Conservation (phyloP, 2,113 vertebrate species). For the Litocranius walleri region DNA sequence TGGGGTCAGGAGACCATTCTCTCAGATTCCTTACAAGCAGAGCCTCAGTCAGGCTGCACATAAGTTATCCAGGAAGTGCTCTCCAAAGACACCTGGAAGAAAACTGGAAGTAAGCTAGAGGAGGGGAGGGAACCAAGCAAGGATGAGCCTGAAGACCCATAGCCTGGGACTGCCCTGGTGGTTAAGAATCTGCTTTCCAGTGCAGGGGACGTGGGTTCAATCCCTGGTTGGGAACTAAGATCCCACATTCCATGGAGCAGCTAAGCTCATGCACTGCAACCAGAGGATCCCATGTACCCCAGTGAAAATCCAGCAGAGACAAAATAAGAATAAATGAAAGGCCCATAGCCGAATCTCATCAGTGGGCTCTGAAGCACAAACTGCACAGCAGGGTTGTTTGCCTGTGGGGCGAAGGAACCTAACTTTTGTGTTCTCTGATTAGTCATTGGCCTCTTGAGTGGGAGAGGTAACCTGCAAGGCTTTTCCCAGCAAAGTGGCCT, state of each 20-base stretch:
- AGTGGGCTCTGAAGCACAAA: not conserved
- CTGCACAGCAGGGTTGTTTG: not conserved
- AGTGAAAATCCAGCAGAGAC: not conserved
- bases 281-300: not conserved
- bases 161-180: not conserved
- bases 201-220: accelerated
- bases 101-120: not conserved
- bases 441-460: not conserved
- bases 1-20: not conserved
- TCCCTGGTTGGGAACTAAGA: not conserved
- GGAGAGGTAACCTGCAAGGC: not conserved
- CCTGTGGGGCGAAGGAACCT: not conserved
- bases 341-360: not conserved
- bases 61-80: not conserved
- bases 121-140: not conserved
- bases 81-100: not conserved
- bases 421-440: not conserved
- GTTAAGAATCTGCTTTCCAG: not conserved
- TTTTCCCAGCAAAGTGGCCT: not conserved
- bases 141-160: not conserved
- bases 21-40: not conserved
- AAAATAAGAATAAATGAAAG: not conserved
- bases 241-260: not conserved
- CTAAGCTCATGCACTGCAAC: not conserved
- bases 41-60: not conserved